phyloP scores from a whole-genome alignment of 2,888 invertebrate species.

The Cheilosia pagana region DNA sequence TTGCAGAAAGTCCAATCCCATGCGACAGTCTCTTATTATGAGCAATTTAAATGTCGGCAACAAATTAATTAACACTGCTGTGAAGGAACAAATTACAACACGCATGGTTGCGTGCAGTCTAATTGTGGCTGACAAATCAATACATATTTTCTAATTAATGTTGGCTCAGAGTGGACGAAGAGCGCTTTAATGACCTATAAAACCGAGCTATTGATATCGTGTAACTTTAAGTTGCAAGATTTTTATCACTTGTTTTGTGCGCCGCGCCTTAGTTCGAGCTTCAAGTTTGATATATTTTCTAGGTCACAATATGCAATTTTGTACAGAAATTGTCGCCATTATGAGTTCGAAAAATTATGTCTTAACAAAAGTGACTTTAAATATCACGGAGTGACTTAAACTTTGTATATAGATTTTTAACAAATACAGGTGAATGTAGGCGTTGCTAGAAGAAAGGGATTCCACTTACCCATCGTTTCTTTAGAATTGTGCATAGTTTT shows the following conservation, averaged over 20 bases:
- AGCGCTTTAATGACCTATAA: background rate
- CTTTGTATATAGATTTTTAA: too few relatives aligned
- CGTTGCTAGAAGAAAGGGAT: too few relatives aligned
- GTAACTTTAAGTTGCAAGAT: background rate
- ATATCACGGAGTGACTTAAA: too few relatives aligned
- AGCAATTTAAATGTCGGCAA: constrained; percentile 61
- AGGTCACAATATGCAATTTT: too few relatives aligned
- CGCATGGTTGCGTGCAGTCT: constrained; percentile 57
- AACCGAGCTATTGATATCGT: too few relatives aligned
- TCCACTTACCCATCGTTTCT: too few relatives aligned
- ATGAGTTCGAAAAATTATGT: too few relatives aligned
- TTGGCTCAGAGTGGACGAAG: background rate
- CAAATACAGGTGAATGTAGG: too few relatives aligned
- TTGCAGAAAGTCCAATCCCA: constrained; percentile 17
- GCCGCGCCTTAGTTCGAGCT: background rate
- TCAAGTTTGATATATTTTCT: too few relatives aligned
- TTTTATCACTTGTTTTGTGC: background rate
- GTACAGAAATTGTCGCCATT: too few relatives aligned
- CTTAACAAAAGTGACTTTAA: too few relatives aligned
- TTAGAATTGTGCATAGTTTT: too few relatives aligned
- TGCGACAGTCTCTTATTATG: constrained; percentile 35
- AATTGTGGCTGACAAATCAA: constrained; percentile 34
- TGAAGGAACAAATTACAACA: constrained; percentile 47
- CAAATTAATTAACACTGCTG: constrained; percentile 41
- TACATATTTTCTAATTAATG: constrained; percentile 2